Base-by-base conservation (phyloP, 2,113 vertebrate genomes). In the Sinosuthora webbiana region DNA sequence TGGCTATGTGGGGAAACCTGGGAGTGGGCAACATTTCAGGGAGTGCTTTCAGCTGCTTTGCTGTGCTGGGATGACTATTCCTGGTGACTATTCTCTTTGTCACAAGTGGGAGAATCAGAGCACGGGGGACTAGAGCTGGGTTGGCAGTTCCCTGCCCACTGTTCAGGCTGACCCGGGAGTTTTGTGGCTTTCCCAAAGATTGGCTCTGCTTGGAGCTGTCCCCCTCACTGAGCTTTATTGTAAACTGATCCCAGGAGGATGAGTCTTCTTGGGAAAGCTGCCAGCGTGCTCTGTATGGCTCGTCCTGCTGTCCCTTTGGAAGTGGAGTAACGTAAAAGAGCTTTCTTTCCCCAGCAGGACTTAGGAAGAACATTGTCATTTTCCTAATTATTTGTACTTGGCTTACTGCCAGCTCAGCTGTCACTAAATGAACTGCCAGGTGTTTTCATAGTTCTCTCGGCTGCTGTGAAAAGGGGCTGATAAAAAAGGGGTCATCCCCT, bases 201-300 rank as follows among this genome's bases (percentile, higher is more conserved):
- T 53, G 44, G 74, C 87, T 62, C 62, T 55, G 49, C n/a, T 27
- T 25, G 30, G 91, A 94, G 83, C 77, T 89, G 71, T 63, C 39
- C 55, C 31, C 50, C 45, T 52, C 5, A 0, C 41, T 7, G 18
- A 83, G 73, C 71, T 42, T 93, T 53, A 39, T 16, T 95, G 97
- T 92, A 93, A 97, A 89, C 76, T n/a, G 95, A 97, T 96, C 67
- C 78, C 25, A 7, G 67, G 62, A 94, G 69, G 74, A 76, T 68
- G 92, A 95, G 53, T 75, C 73, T 88, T 89, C 37, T 10, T 67
- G 67, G 92, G 78, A 44, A 60, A 94, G 85, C 13, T 70, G 89
- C 75, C 59, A n/a, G 28, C 3, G 27, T 81, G 95, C 93, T 97
- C 97, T 94, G 15, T 87, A 80, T 86, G 94, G 96, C 71, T 85